These are phyloP conservation scores for Phortica variegata DNA, from an alignment of 1,140 invertebrate genomes.

Conservation along the genomic window DNA sequence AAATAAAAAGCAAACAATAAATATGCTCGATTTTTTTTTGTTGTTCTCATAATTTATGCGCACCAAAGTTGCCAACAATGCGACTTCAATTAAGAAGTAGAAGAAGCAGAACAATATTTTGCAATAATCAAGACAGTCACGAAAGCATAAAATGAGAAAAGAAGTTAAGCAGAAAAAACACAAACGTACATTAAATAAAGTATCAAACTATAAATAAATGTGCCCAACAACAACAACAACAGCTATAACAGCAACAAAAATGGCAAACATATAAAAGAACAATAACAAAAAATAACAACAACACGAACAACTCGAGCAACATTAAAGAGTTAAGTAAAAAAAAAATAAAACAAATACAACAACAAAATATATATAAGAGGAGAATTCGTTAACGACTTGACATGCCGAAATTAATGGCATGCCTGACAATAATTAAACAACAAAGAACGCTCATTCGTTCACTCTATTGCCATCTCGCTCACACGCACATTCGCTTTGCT, in stretches of 20 bases:
- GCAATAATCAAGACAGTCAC: too few relatives aligned
- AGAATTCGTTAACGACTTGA: slow-evolving; percentile 56
- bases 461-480: too few relatives aligned
- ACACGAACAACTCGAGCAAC: not conserved
- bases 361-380: slow-evolving; percentile 7
- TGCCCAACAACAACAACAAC: too few relatives aligned
- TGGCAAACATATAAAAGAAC: too few relatives aligned
- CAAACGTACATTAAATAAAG: slow-evolving; percentile 21
- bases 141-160: slow-evolving; percentile 19
- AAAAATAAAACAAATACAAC: slow-evolving; percentile 11
- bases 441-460: too few relatives aligned
- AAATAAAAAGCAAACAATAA: slow-evolving; percentile 19
- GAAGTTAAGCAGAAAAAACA: slow-evolving; percentile 2
- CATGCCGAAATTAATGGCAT: slow-evolving; percentile 56
- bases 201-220: slow-evolving; percentile 7
- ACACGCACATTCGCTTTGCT: too few relatives aligned
- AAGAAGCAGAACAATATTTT: not conserved
- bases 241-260: too few relatives aligned
- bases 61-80: too few relatives aligned
- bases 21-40: slow-evolving; percentile 7
- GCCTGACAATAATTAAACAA: slow-evolving; percentile 56
- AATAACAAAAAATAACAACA: too few relatives aligned
- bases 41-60: too few relatives aligned
- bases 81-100: slow-evolving; percentile 16
- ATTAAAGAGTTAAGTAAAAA: slow-evolving; percentile 34